Evolutionary conservation across 92 coral and sea anemone species (phyloP), one percentile per base, ranked within the genome.

Genomic region (Bergia puertoricense): DNA sequence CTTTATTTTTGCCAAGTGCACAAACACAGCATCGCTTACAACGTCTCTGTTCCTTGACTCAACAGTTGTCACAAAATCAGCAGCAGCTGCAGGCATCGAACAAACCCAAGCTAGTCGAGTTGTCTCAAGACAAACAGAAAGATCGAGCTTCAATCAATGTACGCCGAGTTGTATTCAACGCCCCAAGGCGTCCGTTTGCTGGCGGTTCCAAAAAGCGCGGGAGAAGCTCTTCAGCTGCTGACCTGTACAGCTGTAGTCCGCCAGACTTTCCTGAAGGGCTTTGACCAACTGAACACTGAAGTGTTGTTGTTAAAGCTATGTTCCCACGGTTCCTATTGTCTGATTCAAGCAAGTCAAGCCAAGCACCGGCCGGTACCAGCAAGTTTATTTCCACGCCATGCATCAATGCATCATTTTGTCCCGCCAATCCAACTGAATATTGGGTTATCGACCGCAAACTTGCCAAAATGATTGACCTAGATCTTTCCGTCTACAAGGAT

Each of bases 241-340:
- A 84, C 1, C 39, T 84, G 48, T 84, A 69, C 79, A 84, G 77
- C 13, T 44, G 44, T 48, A 84, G 87, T 56, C 87, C 87, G 54
- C 87, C 79, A 44, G 79, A 84, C 9, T 84, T 84, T 84, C 87
- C 87, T 2, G 87, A 71, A 46, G 87, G 87, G 5, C 87, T 84
- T 48, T 84, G 41, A 83, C 23, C 9, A 1, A 22, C 36, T 76
- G 3, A 44, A 23, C 37, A 30, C 30, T 30, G 30, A 30, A 30
- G 30, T 30, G 30, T 30, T 30, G 30, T 30, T 77, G 62, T 68
- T n/a, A 20, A 68, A 20, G 23, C 42, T 48, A 8, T 48, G 8
- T 30, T 30, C 30, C 14, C 59, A 11, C 0, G 2, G 59, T 54
- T 62, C 22, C 6, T 20, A 20, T 22, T 20, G 69, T 57, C 69